Conservation (phyloP, 2,888 invertebrate genomes). For the Hirtodrosophila confusa region DNA sequence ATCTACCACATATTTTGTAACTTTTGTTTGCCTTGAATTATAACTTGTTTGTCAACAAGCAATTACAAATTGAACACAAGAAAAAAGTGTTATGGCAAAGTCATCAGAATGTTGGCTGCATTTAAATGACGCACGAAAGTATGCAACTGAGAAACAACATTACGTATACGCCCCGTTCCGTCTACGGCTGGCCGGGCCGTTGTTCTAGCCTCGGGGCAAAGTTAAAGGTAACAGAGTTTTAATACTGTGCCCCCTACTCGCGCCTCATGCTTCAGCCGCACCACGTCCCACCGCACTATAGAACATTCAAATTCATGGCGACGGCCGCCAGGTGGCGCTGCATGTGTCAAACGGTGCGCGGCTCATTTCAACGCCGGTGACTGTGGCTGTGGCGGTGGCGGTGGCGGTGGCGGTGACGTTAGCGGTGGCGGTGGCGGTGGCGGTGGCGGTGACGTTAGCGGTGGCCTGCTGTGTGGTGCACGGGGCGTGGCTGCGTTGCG, state of each 20-base stretch:
- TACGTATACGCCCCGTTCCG: constrained; percentile 57
- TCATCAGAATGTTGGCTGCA: constrained; percentile 38
- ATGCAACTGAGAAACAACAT: constrained; percentile 49
- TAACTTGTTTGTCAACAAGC: no score
- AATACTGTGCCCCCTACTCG: not conserved
- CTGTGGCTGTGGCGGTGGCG: not conserved
- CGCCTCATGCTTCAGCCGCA: not conserved
- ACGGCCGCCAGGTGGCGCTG: constrained; percentile 71
- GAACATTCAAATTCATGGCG: constrained; percentile 68
- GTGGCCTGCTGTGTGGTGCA: not conserved
- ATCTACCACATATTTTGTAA: no score
- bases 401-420: not conserved
- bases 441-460: not conserved
- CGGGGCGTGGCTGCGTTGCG: constrained; percentile 35
- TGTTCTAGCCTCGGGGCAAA: constrained; percentile 18
- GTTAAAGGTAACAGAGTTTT: constrained; percentile 34
- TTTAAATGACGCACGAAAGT: constrained; percentile 60
- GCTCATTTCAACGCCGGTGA: constrained; percentile 59
- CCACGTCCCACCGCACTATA: constrained; percentile 9
- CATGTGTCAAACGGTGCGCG: constrained; percentile 64
- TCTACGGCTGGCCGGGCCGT: constrained; percentile 13
- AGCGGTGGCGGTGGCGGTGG: constrained; percentile 6
- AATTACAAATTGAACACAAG: no score
- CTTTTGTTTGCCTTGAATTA: no score
- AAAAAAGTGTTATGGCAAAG: no score